Conservation (phyloP, 1,140 invertebrate genomes). For the Drusus annulatus region DNA sequence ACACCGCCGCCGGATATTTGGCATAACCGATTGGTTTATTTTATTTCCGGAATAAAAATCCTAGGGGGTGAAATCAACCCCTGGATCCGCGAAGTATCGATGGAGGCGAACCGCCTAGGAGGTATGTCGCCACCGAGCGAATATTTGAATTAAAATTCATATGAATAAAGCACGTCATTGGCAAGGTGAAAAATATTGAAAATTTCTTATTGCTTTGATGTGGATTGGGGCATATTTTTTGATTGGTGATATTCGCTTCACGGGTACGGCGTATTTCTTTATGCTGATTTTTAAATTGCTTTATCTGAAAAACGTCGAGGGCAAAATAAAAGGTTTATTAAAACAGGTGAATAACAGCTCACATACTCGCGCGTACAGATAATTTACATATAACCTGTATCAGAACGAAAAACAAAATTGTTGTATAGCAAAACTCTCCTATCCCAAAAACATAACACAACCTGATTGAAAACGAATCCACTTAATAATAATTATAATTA, state of each 20-base stretch:
- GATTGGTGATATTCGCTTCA: constrained; percentile 5
- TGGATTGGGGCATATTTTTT: constrained; percentile 7
- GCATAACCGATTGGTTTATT: constrained; percentile 54
- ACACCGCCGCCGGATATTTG: constrained; percentile 52
- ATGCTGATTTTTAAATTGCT: too few species aligned
- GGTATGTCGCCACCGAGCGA: constrained; percentile 3
- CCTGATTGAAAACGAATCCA: too few species aligned
- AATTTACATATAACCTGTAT: too few species aligned
- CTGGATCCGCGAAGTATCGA: not conserved
- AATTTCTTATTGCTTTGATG: constrained; percentile 32
- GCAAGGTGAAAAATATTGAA: constrained; percentile 23
- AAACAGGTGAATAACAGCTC: too few species aligned
- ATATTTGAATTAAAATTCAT: constrained; percentile 41
- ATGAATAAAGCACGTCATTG: constrained; percentile 24
- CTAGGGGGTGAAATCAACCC: not conserved
- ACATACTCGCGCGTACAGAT: too few species aligned
- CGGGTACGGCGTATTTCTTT: not conserved
- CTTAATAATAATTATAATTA: too few species aligned
- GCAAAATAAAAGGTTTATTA: too few species aligned
- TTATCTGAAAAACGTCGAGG: too few species aligned
- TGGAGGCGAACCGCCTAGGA: not conserved
- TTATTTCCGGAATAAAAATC: constrained; percentile 53
- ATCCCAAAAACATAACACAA: too few species aligned
- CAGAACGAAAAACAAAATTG: too few species aligned
- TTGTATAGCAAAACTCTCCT: too few species aligned